Evolutionary conservation across 2,888 invertebrate species (phyloP), one percentile per base, ranked within the genome.

Genomic region (Drosophila robusta): DNA sequence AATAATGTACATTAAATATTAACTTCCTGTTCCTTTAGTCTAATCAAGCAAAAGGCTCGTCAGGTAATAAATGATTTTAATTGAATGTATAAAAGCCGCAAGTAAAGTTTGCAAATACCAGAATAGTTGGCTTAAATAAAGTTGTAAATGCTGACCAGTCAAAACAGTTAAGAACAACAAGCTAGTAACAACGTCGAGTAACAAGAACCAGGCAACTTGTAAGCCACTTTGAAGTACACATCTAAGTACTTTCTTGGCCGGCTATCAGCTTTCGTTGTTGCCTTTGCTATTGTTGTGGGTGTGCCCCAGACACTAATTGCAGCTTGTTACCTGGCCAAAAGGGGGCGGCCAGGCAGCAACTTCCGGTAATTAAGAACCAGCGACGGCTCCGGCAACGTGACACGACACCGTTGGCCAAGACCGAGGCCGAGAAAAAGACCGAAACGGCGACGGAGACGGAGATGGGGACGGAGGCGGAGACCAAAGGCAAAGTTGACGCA

Each of bases 311-410:
- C 81, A 77, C 89, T 85, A 85, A 85, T 85, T 89, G 84, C 70
- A 62, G 69, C 66, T 72, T 73, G 74, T 84, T 70, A 78, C 78
- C 78, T 75, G 75, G 29, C 26, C 47, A 26, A 50, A 41, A 2
- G 0, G 42, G 14, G 46, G 52, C 36, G 36, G 34, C 22, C 46
- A 41, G 49, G 69, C 64, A 60, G 60, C 55, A 68, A 75, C 79
- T 85, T 85, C 89, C 89, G 81, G 89, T 87, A 84, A 89, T 79
- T 79, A 79, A 80, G 77, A 62, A 52, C 34, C 55, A 62, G 56
- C 74, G 22, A 46, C 50, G 44, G 45, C 34, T 24, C 50, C 29
- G 68, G 68, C 56, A 70, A 69, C 70, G 68, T 74, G 74, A 76
- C 70, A 79, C 65, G 57, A 64, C 52, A 39, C 42, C 42, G 41